Base-by-base conservation (phyloP, 2,113 vertebrate genomes). In the Platycercus adscitus region DNA sequence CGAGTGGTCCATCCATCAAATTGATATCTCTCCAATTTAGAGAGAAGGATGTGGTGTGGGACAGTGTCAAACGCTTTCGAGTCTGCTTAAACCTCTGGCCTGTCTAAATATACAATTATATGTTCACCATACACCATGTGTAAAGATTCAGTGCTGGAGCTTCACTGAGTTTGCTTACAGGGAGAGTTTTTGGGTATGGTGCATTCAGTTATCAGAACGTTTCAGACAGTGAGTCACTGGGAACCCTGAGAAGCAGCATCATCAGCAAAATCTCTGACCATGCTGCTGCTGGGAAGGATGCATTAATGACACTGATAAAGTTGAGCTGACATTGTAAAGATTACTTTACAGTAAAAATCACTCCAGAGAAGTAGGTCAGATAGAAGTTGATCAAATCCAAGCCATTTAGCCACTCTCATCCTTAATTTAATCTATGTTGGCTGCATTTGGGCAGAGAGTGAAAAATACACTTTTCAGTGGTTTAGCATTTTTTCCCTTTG, bases 281-380 rank as follows among this genome's bases (percentile, higher is more conserved):
- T 0, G 3, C 29, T 82, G 70, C 75, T 88, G 17, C 60, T 93
- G 87, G 52, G 52, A 95, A 91, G 41, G n/a, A 68, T 66, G 46
- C 17, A 63, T 86, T 91, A 95, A 76, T 77, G 75, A 53, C 58
- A 46, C 14, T 66, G 66, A 47, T 80, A 89, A 86, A 43, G 25
- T 24, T 73, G 41, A 73, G 41, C 41, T 82, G 78, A 82, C 44
- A 56, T 41, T 60, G 5, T 65, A 69, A 72, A 76, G 43, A 82
- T 76, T 81, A 78, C 13, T 91, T 95, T 65, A 86, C 16, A 73
- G n/a, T 5, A 88, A 92, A 88, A 86, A 90, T 49, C 29, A 52
- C 17, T 75, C 39, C 44, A 31, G 7, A 81, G 13, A 84, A 93
- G 20, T 85, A 85, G 86, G 81, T 91, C 65, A 79, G 33, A 18